Evolutionary conservation across 2,888 invertebrate species (phyloP).

Genomic region (Melanotus villosus): DNA sequence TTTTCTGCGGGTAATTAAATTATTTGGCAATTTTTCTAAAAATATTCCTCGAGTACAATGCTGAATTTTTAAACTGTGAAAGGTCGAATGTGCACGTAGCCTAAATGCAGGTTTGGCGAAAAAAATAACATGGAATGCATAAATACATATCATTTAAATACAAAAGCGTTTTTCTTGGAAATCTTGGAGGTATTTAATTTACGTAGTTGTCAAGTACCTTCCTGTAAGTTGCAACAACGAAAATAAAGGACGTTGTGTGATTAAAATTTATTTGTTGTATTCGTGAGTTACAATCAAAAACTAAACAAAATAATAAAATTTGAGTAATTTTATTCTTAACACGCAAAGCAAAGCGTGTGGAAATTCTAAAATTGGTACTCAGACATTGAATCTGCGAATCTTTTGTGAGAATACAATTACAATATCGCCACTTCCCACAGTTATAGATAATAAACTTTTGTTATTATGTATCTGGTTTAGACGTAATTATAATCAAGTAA

Average conservation of each 20-base stretch:
- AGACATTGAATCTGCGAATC: conserved; percentile 3
- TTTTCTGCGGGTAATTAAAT: too few relatives aligned
- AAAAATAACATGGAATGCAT: not conserved
- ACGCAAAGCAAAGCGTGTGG: conserved; percentile 2
- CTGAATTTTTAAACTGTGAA: not conserved
- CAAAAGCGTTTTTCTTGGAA: not conserved
- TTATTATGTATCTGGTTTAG: conserved; percentile 11
- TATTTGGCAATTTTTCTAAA: too few relatives aligned
- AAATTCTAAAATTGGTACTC: not conserved
- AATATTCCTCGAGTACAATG: not conserved
- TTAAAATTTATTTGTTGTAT: not conserved
- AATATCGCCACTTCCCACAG: not conserved
- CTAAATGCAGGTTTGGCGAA: too few relatives aligned
- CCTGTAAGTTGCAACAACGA: not conserved
- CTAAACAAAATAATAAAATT: not conserved
- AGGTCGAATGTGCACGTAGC: not conserved
- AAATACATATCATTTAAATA: conserved; percentile 10
- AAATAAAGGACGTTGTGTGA: conserved; percentile 4
- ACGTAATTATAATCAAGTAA: conserved; percentile 2
- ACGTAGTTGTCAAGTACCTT: not conserved
- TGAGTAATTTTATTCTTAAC: not conserved
- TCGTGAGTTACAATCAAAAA: not conserved
- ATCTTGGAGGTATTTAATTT: not conserved
- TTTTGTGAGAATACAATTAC: not conserved
- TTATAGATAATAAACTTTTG: conserved; percentile 11